phyloP scores from a whole-genome alignment of 2,888 invertebrate species.

The Theristus sp. region DNA sequence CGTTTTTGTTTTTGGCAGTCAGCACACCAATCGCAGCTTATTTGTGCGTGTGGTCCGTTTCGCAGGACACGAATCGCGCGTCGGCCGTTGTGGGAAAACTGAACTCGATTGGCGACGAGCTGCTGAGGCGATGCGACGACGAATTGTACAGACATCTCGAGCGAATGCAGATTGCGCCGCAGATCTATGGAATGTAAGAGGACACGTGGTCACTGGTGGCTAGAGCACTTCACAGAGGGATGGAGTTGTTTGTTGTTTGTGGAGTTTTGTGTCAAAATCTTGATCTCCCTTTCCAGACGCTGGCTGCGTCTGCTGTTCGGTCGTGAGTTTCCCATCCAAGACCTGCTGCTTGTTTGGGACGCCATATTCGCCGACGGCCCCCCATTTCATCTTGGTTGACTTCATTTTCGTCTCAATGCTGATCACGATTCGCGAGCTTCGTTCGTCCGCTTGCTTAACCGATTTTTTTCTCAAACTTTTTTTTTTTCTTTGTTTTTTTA shows the following conservation, averaged over 20 bases:
- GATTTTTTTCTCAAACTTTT: no score
- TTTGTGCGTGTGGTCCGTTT: conserved; percentile 16
- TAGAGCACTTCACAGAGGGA: no score
- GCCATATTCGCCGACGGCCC: conserved; percentile 53
- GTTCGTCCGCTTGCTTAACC: conserved; percentile 39
- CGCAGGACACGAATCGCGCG: conserved; percentile 31
- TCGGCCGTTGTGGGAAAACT: conserved; percentile 33
- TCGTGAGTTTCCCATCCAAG: conserved; percentile 57
- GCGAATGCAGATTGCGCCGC: conserved; percentile 55
- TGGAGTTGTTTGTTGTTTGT: no score
- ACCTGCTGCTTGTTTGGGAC: conserved; percentile 60
- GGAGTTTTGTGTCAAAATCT: not conserved
- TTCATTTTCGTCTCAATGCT: conserved; percentile 59
- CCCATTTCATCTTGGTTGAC: conserved; percentile 40
- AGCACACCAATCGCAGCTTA: conserved; percentile 11
- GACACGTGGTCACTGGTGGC: no score
- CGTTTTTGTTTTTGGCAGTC: conserved; percentile 6
- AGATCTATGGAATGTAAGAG: conserved; percentile 70
- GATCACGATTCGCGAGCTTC: conserved; percentile 46
- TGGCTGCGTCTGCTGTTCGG: conserved; percentile 66
- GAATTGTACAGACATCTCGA: conserved; percentile 47
- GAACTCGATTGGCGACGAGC: conserved; percentile 41
- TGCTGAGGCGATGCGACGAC: conserved; percentile 45
- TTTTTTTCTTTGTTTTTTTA: no score
- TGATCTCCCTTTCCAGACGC: conserved; percentile 40